phyloP scores from a whole-genome alignment of 2,113 vertebrate genomes.

The Myrmecobius fasciatus region DNA sequence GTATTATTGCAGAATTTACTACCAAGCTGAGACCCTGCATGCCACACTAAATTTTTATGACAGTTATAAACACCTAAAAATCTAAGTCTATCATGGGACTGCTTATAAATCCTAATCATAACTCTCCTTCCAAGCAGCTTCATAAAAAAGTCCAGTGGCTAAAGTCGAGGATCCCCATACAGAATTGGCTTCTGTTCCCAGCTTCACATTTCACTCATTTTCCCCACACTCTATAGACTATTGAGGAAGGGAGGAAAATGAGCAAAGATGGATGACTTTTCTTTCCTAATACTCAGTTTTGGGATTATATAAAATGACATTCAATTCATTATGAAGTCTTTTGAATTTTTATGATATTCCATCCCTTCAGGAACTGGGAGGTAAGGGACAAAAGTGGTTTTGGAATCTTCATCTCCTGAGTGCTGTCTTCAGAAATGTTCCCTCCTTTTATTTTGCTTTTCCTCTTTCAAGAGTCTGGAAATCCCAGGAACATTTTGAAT shows the following conservation, averaged over 20 bases:
- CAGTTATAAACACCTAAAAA: constrained; percentile 55
- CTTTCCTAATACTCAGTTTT: constrained; percentile 68
- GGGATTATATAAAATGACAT: constrained; percentile 71
- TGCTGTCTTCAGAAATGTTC: constrained; percentile 67
- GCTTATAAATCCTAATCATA: constrained; percentile 68
- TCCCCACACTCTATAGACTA: constrained; percentile 18
- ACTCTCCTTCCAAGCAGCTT: constrained; percentile 58
- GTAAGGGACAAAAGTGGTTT: constrained; percentile 73
- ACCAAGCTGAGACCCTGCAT: constrained; percentile 71
- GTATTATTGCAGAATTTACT: constrained; percentile 76
- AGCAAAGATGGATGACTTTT: constrained; percentile 42
- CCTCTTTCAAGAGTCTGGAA: constrained; percentile 69
- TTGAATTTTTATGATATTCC: constrained; percentile 76
- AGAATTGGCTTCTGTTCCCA: constrained; percentile 50
- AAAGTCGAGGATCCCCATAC: constrained; percentile 49
- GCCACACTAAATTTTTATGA: constrained; percentile 74
- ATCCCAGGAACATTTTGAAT: constrained; percentile 72
- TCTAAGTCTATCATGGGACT: constrained; percentile 65
- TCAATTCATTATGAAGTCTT: constrained; percentile 68
- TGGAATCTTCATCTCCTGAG: constrained; percentile 69
- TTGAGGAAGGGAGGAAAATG: background rate
- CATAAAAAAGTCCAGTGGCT: constrained; percentile 56
- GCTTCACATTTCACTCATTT: constrained; percentile 16
- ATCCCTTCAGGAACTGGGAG: constrained; percentile 72
- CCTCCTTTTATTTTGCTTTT: constrained; percentile 71